Evolutionary conservation across 2,888 invertebrate genomes (phyloP), one percentile per base, ranked within the genome.

Genomic region (Chymomyza fuscimana): DNA sequence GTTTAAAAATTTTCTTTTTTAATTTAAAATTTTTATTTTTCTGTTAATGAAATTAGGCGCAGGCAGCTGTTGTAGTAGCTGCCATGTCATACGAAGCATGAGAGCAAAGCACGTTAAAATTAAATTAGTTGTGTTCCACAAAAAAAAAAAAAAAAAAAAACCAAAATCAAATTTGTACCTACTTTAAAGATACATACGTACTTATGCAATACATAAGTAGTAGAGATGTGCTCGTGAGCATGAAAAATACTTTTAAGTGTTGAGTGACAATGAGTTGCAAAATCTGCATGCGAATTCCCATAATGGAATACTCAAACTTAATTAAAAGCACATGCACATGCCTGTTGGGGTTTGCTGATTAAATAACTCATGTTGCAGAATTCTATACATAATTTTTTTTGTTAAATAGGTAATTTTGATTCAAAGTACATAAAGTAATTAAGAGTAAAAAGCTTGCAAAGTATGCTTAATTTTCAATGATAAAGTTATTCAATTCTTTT

Each of bases 91-190:
- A 81, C 52, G 16, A 16, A 12, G 40, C 74, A 73, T 86, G 73
- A 77, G 85, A 71, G 68, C 77, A 71, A 64, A 78, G 86, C 65
- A 25, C 72, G 67, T 73, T 79, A 51, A 70, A 84, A 84, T 88
- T 77, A 88, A 84, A 84, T 84, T 84, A 88, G 82, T 88, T 74
- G 82, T 76, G 77, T 69, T 88, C 77, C 73, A 84, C 81, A 78
- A 88, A 74, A 78, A 58, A n/a, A 16, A 58, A 32, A 32, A 32
- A 58, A 22, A 22, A 58, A 58, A 62, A 62, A 62, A 76, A 88
- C 87, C 83, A 88, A 87, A 84, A 84, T 84, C 87, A 88, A 84
- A 84, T 84, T 72, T 72, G 78, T 67, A 66, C 51, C 40, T 12
- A 46, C 40, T 46, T 46, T 15, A 46, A 46, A 46, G 40, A 46